Evolutionary conservation across 2,113 vertebrate genomes (phyloP), one percentile per base, ranked within the genome.

Genomic region (Callionymus lyra): DNA sequence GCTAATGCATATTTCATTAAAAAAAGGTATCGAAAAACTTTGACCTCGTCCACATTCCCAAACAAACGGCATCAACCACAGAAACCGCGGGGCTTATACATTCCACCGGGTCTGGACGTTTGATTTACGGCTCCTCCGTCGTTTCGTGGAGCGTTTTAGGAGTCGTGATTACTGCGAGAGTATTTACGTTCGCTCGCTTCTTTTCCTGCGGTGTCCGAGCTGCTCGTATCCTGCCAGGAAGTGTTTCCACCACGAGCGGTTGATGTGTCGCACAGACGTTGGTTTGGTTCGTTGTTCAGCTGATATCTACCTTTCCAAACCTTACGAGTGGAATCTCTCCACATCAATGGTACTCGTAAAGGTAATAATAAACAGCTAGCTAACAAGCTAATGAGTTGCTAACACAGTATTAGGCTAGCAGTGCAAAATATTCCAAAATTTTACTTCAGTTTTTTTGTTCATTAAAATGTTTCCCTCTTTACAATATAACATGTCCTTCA

Each of bases 291-390:
- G 71, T 72, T 57, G 37, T 59, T 64, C 14, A 17, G 38, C 43
- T 63, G 41, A 43, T 44, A 31, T 67, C 64, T 59, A 75, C 70
- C 77, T 72, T 75, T 59, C 46, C 31, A n/a, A n/a, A 40, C 34
- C 53, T 58, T 58, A 64, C 74, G 59, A 59, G 63, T 72, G 56
- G 44, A 66, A 4, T 27, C 4, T 27, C 21, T 4, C 21, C 21
- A 8, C 4, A 27, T 27, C 21, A 27, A 27, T 27, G 21, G 21
- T 27, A 8, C 21, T 27, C 8, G 21, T 27, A 8, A 27, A 27
- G 21, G 21, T 27, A 8, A 5, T 4, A 5, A 27, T 27, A 27
- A 27, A 27, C 21, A 27, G 21, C 4, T 27, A n/a, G n/a, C n/a
- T n/a, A n/a, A n/a, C n/a, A n/a, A n/a, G n/a, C n/a, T n/a, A n/a